These are phyloP conservation scores for Egretta garzetta DNA, from an alignment of 2,113 vertebrate species.

Conservation along the genomic window DNA sequence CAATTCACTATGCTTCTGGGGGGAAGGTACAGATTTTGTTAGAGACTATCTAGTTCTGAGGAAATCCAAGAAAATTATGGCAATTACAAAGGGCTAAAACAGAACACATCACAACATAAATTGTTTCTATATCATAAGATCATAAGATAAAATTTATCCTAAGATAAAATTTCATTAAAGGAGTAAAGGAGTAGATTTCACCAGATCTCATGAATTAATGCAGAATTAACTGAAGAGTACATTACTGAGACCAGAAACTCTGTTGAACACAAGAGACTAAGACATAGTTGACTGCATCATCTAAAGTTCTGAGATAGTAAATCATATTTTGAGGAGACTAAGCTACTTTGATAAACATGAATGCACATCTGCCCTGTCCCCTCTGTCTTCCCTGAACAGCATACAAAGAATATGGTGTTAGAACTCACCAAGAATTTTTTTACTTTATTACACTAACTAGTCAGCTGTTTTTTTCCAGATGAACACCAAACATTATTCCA, in stretches of 20 bases:
- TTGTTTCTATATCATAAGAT: neutral
- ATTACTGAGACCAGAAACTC: neutral
- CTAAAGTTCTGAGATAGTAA: neutral
- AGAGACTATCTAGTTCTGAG: neutral
- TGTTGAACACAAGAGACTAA: neutral
- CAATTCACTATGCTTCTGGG: neutral
- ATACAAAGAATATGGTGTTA: neutral
- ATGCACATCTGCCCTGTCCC: rapidly evolving
- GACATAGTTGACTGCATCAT: neutral
- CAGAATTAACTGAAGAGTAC: neutral
- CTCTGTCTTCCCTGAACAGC: neutral
- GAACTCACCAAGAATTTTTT: neutral
- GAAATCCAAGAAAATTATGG: neutral
- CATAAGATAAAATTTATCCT: neutral
- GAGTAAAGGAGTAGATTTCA: neutral
- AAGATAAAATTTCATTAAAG: neutral
- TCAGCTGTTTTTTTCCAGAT: neutral
- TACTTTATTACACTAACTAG: neutral
- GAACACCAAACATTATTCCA: neutral
- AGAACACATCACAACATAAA: neutral
- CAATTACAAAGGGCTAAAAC: neutral
- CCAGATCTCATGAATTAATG: neutral
- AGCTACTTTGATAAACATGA: neutral
- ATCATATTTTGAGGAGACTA: neutral
- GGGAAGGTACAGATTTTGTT: neutral